Percentiles rank a stretch among this genome's conserved stretches.
phyloP scores from a whole-genome alignment of 2,113 vertebrate species.

The Malaclemys terrapin region DNA sequence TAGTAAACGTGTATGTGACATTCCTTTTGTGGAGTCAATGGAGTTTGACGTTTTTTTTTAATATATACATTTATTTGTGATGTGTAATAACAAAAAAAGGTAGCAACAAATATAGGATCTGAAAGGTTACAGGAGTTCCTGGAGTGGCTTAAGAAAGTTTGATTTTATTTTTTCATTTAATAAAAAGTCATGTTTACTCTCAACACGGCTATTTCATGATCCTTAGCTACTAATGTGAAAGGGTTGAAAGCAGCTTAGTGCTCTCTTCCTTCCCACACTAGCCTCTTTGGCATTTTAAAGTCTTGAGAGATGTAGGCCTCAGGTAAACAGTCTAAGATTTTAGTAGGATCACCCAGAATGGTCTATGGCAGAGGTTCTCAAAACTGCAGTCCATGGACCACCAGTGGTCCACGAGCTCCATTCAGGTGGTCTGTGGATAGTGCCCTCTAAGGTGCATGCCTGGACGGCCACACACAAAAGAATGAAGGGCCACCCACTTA shows the following conservation, averaged over 20 bases:
- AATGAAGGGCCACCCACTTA: too few relatives aligned
- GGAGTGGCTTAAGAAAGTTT: neutral
- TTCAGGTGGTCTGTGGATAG: too few relatives aligned
- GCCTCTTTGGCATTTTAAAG: neutral
- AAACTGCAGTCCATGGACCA: too few relatives aligned
- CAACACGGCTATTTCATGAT: neutral
- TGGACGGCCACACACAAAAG: too few relatives aligned
- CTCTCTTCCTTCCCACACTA: neutral
- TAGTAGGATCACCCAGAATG: neutral
- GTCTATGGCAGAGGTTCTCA: neutral
- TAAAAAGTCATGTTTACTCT: neutral
- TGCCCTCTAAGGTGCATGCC: too few relatives aligned
- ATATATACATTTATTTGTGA: neutral
- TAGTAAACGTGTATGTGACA: neutral
- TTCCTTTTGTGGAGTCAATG: neutral
- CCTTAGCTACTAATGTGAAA: neutral
- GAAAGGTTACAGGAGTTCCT: neutral
- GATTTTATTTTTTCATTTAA: neutral
- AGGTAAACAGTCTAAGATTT: neutral
- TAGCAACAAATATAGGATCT: neutral
- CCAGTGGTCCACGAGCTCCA: too few relatives aligned
- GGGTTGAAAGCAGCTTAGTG: neutral
- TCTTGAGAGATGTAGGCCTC: neutral
- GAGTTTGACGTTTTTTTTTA: rapidly evolving
- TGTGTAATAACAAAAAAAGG: neutral